Percentiles rank a stretch among this genome's conserved stretches.
Evolutionary conservation across 2,113 vertebrate genomes (phyloP).

Genomic region (Ammodytes marinus): DNA sequence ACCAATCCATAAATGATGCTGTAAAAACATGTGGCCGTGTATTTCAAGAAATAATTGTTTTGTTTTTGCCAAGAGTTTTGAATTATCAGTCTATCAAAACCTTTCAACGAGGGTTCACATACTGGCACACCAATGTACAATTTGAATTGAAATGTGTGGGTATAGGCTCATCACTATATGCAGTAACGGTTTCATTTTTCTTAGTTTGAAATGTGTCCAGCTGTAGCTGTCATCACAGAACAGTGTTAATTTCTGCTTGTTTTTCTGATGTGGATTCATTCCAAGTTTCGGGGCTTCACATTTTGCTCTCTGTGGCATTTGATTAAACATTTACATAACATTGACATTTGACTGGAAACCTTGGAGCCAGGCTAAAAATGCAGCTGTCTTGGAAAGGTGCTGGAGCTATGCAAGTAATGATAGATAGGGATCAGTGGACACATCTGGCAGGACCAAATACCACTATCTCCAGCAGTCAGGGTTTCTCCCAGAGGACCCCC

Average conservation of each 20-base stretch:
- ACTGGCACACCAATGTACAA: background rate
- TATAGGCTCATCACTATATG: background rate
- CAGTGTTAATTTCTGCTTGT: background rate
- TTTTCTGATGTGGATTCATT: background rate
- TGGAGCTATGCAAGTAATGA: constrained; percentile 37
- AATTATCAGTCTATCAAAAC: background rate
- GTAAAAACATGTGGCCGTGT: background rate
- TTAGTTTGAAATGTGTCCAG: background rate
- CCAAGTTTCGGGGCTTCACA: background rate
- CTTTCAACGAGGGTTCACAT: background rate
- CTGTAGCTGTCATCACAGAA: background rate
- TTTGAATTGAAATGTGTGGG: background rate
- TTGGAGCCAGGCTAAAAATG: constrained; percentile 22
- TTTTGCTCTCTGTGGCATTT: constrained; percentile 45
- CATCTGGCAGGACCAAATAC: constrained; percentile 75
- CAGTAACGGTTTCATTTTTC: background rate
- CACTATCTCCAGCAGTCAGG: constrained; percentile 50
- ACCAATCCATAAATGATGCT: background rate
- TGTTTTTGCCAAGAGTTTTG: too few relatives aligned
- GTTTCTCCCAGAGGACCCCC: constrained; percentile 15
- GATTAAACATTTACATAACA: constrained; percentile 23
- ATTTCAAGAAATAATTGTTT: constrained; percentile 4
- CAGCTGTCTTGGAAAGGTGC: background rate
- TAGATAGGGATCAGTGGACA: constrained; percentile 77
- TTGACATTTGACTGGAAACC: constrained; percentile 49